A percentile compares a stretch with the other conserved stretches of the same genome.
Evolutionary conservation across 2,888 invertebrate species (phyloP).

Genomic region (Teinopalpus imperialis): DNA sequence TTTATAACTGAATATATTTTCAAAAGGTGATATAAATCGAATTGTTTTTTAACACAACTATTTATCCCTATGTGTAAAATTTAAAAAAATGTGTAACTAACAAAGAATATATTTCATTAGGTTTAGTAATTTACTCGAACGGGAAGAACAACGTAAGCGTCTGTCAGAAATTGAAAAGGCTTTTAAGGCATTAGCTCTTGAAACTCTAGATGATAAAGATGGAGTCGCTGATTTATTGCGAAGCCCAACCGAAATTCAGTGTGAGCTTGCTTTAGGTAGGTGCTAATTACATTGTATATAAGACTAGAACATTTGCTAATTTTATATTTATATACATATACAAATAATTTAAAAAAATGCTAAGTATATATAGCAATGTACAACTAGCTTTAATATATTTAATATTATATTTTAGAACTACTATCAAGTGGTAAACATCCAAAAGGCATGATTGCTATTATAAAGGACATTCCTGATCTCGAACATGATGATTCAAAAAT

Average conservation of each 20-base stretch:
- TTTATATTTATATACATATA: no score
- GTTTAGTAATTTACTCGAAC: constrained; percentile 66
- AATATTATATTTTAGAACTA: constrained; percentile 68
- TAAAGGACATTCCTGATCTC: constrained; percentile 63
- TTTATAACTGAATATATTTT: no score
- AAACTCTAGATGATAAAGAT: constrained; percentile 52
- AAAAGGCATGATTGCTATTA: constrained; percentile 69
- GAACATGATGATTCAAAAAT: constrained; percentile 64
- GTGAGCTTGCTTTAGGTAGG: constrained; percentile 68
- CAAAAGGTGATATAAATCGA: no score
- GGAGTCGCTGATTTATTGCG: constrained; percentile 56
- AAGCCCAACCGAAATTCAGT: constrained; percentile 71
- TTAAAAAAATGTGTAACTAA: no score
- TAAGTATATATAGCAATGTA: no score
- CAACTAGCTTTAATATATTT: no score
- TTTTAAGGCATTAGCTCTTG: constrained; percentile 59
- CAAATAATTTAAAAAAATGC: no score
- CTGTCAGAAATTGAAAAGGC: constrained; percentile 71
- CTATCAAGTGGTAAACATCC: constrained; percentile 61
- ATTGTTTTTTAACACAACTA: no score
- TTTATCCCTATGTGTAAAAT: no score
- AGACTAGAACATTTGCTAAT: no score
- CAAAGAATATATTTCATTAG: constrained; percentile 41
- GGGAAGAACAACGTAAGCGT: constrained; percentile 62
- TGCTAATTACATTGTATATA: constrained; percentile 18